Evolutionary conservation across 2,888 invertebrate species (phyloP).

Genomic region (Drosophila cracens): DNA sequence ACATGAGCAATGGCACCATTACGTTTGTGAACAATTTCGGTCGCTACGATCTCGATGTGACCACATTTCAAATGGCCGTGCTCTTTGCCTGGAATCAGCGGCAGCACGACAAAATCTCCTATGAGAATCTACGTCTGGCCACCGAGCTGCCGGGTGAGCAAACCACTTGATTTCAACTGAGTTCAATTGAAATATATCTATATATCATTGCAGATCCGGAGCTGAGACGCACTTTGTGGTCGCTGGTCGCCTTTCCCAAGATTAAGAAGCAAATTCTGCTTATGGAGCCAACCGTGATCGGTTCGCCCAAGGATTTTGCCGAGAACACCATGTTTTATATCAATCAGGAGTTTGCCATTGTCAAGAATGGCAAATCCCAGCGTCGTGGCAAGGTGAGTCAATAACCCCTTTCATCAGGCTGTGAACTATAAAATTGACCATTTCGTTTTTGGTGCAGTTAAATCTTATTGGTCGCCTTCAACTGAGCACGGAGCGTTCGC

Average conservation of each 20-base stretch:
- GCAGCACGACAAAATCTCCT: slow-evolving; percentile 95
- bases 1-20: slow-evolving; percentile 99
- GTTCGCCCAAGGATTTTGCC: slow-evolving; percentile 96
- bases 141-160: slow-evolving; percentile 94
- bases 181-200: neutral
- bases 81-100: slow-evolving; percentile 99
- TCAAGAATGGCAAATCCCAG: slow-evolving; percentile 98
- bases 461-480: slow-evolving; percentile 98
- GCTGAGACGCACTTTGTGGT: slow-evolving; percentile 97
- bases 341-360: slow-evolving; percentile 97
- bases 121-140: slow-evolving; percentile 97
- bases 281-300: slow-evolving; percentile 90
- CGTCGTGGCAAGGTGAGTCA: slow-evolving; percentile 92
- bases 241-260: slow-evolving; percentile 97
- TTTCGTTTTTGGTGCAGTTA: slow-evolving; percentile 85
- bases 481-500: slow-evolving; percentile 96
- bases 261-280: slow-evolving; percentile 95
- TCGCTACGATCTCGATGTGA: slow-evolving; percentile 98
- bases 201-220: slow-evolving; percentile 89
- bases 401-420: neutral
- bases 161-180: neutral
- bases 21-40: slow-evolving; percentile 97
- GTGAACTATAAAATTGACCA: neutral
- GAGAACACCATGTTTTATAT: slow-evolving; percentile 98
- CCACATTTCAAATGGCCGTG: slow-evolving; percentile 99